Conservation (phyloP, 2,113 vertebrate genomes). For the Halcyon senegalensis region DNA sequence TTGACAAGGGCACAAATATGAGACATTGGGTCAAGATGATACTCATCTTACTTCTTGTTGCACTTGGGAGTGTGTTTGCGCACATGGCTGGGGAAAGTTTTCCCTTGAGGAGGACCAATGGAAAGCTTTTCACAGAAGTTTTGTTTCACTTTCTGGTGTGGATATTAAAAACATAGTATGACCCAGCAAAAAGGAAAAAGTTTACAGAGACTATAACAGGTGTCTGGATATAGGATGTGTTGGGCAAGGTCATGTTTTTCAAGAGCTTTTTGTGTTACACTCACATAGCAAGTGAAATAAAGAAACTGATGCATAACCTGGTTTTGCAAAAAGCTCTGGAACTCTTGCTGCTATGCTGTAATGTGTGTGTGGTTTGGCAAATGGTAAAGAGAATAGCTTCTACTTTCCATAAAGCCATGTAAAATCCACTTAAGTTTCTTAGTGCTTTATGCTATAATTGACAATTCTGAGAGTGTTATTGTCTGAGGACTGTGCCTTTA, state of each 20-base stretch:
- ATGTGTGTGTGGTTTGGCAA: slow-evolving; percentile 62
- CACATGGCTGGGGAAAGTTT: neutral
- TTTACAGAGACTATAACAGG: neutral
- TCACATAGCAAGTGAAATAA: neutral
- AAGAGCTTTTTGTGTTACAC: neutral
- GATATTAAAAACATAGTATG: neutral
- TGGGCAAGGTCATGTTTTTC: neutral
- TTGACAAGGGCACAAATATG: neutral
- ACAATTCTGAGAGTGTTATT: slow-evolving; percentile 49
- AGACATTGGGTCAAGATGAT: neutral
- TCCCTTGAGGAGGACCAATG: neutral
- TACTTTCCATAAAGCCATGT: slow-evolving; percentile 64
- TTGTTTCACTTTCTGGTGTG: neutral
- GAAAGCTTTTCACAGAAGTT: neutral
- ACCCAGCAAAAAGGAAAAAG: neutral
- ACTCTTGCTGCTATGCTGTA: slow-evolving; percentile 10
- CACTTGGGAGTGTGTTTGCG: neutral
- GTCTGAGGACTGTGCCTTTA: slow-evolving; percentile 55
- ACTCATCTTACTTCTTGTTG: neutral
- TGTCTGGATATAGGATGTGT: neutral
- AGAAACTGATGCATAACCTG: slow-evolving; percentile 20
- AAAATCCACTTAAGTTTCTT: slow-evolving; percentile 70
- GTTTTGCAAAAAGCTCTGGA: slow-evolving; percentile 34
- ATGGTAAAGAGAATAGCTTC: slow-evolving; percentile 58
- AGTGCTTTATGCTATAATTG: slow-evolving; percentile 65